Conservation (phyloP, 2,113 vertebrate species). For the Neogale vison region DNA sequence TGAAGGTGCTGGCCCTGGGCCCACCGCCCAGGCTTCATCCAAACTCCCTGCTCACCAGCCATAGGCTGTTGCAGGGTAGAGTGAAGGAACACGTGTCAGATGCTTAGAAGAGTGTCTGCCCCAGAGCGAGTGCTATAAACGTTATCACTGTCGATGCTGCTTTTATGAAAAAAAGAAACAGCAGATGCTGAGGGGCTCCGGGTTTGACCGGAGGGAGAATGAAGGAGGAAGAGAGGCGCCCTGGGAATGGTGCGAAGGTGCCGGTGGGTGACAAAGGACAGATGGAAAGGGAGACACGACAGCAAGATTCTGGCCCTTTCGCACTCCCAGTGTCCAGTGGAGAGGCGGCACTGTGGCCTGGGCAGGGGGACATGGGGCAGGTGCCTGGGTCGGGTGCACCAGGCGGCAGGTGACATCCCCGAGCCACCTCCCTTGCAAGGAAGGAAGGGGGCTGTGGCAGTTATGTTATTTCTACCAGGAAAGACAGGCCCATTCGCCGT, state of each 20-base stretch:
- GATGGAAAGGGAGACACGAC: too few relatives aligned
- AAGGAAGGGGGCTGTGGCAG: not conserved
- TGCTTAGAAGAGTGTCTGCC: not conserved
- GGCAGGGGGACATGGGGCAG: not conserved
- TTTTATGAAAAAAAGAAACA: not conserved
- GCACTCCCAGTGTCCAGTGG: accelerated
- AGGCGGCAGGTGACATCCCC: not conserved
- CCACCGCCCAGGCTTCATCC: not conserved
- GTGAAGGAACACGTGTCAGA: accelerated
- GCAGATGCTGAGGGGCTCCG: not conserved
- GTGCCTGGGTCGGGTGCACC: not conserved
- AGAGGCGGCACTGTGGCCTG: not conserved
- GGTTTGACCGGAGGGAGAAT: not conserved
- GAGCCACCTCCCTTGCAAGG: not conserved
- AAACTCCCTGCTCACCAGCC: not conserved
- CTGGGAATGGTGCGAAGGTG: accelerated
- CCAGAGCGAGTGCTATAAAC: accelerated
- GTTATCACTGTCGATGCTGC: accelerated
- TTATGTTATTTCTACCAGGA: not conserved
- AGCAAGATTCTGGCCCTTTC: not conserved
- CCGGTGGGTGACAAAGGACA: accelerated
- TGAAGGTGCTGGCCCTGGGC: not conserved
- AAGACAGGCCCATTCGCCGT: not conserved
- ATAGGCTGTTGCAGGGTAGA: accelerated
- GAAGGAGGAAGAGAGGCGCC: not conserved